A percentile compares a stretch with the other conserved stretches of the same genome.
These are phyloP conservation scores for Dendroctonus ponderosae DNA, from an alignment of 1,140 invertebrate species.

Conservation along the genomic window DNA sequence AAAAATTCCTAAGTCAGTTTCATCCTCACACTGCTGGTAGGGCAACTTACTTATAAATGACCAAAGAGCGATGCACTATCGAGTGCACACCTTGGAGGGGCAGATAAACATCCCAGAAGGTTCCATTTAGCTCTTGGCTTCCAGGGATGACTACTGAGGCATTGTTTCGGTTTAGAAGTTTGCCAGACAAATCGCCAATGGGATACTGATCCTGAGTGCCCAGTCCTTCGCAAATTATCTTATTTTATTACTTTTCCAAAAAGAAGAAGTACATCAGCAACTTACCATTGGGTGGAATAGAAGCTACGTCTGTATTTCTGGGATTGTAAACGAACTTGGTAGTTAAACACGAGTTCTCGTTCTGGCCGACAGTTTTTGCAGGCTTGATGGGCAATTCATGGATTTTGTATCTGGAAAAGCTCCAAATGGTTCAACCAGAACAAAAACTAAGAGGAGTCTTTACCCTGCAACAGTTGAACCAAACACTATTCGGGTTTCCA, in stretches of 20 bases:
- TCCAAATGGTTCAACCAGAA: no score
- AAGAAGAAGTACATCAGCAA: slow-evolving; percentile 1
- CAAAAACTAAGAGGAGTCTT: background rate
- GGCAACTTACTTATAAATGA: slow-evolving; percentile 71
- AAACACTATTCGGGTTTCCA: slow-evolving; percentile 65
- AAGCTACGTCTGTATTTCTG: slow-evolving; percentile 55
- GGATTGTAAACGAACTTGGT: slow-evolving; percentile 73
- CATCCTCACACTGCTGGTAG: slow-evolving; percentile 4
- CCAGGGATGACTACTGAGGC: slow-evolving; percentile 64
- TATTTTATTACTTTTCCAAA: background rate
- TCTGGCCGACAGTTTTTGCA: slow-evolving; percentile 51
- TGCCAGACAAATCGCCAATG: slow-evolving; percentile 86
- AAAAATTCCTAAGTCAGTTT: slow-evolving; percentile 15
- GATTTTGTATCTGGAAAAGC: slow-evolving; percentile 57
- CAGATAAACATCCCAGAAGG: slow-evolving; percentile 82
- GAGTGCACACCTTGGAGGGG: slow-evolving; percentile 80
- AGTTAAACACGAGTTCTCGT: slow-evolving; percentile 59
- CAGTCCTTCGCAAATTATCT: slow-evolving; percentile 52
- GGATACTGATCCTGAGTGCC: slow-evolving; percentile 87
- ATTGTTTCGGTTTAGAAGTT: slow-evolving; percentile 73
- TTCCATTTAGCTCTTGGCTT: slow-evolving; percentile 67
- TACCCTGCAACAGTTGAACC: slow-evolving; percentile 58
- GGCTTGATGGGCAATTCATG: slow-evolving; percentile 67
- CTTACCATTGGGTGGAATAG: slow-evolving; percentile 64
- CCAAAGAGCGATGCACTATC: slow-evolving; percentile 77